Evolutionary conservation across 2,888 invertebrate genomes (phyloP), one percentile per base, ranked within the genome.

Genomic region (Parnassius apollo): DNA sequence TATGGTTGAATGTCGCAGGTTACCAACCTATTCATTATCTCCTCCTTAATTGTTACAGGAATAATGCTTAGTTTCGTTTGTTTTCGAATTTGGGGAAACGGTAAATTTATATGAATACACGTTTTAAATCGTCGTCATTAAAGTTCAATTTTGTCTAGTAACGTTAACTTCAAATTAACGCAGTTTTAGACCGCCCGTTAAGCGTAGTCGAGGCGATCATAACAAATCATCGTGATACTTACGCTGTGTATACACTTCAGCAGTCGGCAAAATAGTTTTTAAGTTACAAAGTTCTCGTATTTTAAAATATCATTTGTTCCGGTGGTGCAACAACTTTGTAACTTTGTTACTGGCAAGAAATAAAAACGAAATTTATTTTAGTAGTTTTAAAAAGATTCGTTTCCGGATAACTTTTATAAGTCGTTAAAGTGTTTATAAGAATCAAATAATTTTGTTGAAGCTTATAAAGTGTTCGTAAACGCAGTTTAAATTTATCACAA

Each of bases 101-200:
- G 9, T 11, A 44, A 57, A 25, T 48, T 68, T 68, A 70, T 61
- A 56, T 50, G 64, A 80, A 64, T 73, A 71, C 75, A 66, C 50
- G 68, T 65, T 71, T 73, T 79, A 72, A 60, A 0, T 10, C 46
- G 59, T 57, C 61, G 56, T 2, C 1, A 60, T 67, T 81, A 82
- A 71, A 72, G 74, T 77, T 70, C 64, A 68, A 71, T 81, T 78
- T 80, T 44, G 73, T 70, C 74, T 77, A 73, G 22, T 65, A 59
- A 53, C 61, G 13, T 69, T 25, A 54, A 54, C 53, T 59, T 56
- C 55, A 74, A 75, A 76, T 79, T 77, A 81, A 83, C 85, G 85
- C 85, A 83, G 82, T 85, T 85, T 84, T 80, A 74, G 82, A 81
- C 80, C 85, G 78, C 90, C 88, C 81, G 87, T 83, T 81, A 90